Conservation (phyloP, 2,797 vertebrate species). For the Rachycentron canadum region DNA sequence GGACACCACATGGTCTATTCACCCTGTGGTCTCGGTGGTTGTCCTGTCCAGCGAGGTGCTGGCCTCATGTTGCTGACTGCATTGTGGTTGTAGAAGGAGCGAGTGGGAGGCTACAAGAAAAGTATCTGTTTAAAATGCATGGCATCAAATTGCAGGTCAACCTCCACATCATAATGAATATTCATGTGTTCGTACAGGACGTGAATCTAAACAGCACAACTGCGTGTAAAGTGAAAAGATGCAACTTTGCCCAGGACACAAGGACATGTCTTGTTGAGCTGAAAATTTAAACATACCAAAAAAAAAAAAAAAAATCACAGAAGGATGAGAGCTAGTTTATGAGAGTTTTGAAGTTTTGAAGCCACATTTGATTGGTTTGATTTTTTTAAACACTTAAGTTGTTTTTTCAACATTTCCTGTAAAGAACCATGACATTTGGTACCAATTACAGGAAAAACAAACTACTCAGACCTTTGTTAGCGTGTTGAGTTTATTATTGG, state of each 20-base stretch:
- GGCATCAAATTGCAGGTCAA: background rate
- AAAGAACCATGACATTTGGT: background rate
- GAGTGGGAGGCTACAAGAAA: constrained; percentile 70
- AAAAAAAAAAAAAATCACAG: too few relatives aligned
- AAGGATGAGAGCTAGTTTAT: too few relatives aligned
- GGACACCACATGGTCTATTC: constrained; percentile 54
- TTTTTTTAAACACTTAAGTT: background rate
- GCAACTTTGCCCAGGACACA: background rate
- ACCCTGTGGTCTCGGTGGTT: constrained; percentile 89
- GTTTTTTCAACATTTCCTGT: background rate
- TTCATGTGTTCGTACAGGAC: background rate
- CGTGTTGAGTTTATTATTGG: background rate
- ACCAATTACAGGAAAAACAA: background rate
- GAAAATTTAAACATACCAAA: too few relatives aligned
- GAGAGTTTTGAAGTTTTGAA: too few relatives aligned
- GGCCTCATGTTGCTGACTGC: constrained; percentile 86
- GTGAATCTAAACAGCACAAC: background rate
- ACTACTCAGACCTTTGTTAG: background rate
- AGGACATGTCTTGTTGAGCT: background rate
- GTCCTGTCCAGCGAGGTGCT: constrained; percentile 89
- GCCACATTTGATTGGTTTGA: background rate
- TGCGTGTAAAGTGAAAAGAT: background rate
- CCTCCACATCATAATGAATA: background rate
- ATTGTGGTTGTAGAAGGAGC: constrained; percentile 86
- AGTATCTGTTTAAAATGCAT: background rate